These are phyloP conservation scores for Odontocolon sp. DNA, from an alignment of 2,888 invertebrate genomes.

Conservation along the genomic window DNA sequence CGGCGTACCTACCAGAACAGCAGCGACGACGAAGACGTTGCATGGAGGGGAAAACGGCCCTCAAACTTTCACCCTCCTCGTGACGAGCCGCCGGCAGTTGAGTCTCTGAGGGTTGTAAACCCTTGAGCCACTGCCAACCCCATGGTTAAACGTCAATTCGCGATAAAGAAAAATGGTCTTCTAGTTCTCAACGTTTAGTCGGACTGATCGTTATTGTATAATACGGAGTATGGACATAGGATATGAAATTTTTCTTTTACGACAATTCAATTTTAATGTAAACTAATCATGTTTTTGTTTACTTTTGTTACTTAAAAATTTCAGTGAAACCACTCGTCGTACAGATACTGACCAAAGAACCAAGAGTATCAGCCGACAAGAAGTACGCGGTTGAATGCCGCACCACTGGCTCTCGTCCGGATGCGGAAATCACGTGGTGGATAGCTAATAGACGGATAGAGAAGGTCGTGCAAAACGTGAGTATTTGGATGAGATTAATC, in stretches of 20 bases:
- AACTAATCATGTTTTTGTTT: not conserved
- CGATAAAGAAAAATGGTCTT: constrained; percentile 14
- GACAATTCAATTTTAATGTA: not conserved
- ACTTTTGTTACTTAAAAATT: constrained; percentile 71
- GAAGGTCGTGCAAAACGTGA: constrained; percentile 91
- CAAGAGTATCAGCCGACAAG: constrained; percentile 92
- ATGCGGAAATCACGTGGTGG: constrained; percentile 95
- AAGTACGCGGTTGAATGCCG: constrained; percentile 94
- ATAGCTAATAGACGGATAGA: constrained; percentile 91
- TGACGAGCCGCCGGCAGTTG: constrained; percentile 34
- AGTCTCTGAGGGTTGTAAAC: constrained; percentile 22
- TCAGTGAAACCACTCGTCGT: constrained; percentile 93
- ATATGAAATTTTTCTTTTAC: not conserved
- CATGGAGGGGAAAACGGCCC: constrained; percentile 1
- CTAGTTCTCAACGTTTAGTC: not conserved
- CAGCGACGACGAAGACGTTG: not conserved
- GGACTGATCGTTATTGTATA: not conserved
- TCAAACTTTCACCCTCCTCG: constrained; percentile 42
- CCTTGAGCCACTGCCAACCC: constrained; percentile 26
- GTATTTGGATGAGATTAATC: constrained; percentile 76
- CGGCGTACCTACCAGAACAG: not conserved
- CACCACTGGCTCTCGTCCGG: constrained; percentile 92
- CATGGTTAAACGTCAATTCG: constrained; percentile 19
- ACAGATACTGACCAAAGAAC: constrained; percentile 91
- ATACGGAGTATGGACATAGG: not conserved